Evolutionary conservation across 1,140 invertebrate genomes (phyloP), one percentile per base, ranked within the genome.

Genomic region (Caerostris extrusa): DNA sequence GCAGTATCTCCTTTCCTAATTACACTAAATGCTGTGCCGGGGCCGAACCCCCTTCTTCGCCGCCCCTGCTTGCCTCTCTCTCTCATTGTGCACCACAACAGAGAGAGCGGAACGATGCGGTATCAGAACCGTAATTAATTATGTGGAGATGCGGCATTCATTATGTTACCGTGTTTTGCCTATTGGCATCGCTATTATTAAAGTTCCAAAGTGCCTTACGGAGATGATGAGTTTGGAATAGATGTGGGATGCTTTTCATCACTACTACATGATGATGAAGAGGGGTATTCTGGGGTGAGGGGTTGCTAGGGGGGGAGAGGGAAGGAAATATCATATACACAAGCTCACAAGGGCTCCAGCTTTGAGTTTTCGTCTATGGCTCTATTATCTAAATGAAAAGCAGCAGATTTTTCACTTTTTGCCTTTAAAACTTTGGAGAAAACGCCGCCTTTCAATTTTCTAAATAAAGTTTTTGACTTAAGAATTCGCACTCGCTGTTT

Each of bases 361-460:
- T n/a, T 82, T 17, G 50, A 57, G 61, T 82, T 77, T n/a, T 87
- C 91, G 55, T 71, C 56, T 87, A 10, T 57, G 64, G 19, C 57
- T 89, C 85, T 93, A 93, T 93, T 93, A 93, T 93, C 92, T 67
- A 93, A 93, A 93, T 93, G 92, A 93, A 93, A 93, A 93, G 85
- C 85, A 58, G 17, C 86, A 81, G 83, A 93, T 93, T 93, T 92
- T 93, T 93, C 67, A 81, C 86, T 93, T 92, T 93, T 92, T 93
- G 55, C 77, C 64, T 34, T 89, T 82, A 77, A 88, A 93, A 81
- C 4, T 85, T 71, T 17, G 8, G 55, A 56, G 17, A 50, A 56
- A 34, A 7, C 14, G 61, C 53, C 71, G 85, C 56, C 86, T 77
- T 88, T 91, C 90, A 91, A 88, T 91, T 60, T 93, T 64, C 61